phyloP scores from a whole-genome alignment of 2,888 invertebrate species.

The Anthophora plumipes region DNA sequence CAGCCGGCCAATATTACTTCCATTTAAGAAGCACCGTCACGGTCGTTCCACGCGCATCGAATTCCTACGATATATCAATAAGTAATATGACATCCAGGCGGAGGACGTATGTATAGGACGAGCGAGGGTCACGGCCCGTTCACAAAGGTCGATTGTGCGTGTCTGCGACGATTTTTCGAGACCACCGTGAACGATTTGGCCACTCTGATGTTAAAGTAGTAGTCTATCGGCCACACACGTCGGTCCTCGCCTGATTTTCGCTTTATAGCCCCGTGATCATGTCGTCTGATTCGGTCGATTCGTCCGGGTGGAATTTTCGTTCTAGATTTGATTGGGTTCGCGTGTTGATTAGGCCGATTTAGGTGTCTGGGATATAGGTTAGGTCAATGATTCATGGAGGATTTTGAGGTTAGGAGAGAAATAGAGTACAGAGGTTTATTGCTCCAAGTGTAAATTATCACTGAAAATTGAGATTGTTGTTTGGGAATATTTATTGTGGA shows the following conservation, averaged over 20 bases:
- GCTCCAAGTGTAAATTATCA: too few species aligned
- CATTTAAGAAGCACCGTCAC: constrained; percentile 67
- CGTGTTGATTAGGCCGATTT: background rate
- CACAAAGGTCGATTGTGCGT: constrained; percentile 67
- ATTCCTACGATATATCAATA: constrained; percentile 71
- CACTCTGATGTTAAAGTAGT: too few species aligned
- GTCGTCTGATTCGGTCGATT: background rate
- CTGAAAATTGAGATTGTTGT: too few species aligned
- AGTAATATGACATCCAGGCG: constrained; percentile 74
- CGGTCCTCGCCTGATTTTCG: background rate
- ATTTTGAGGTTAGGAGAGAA: too few species aligned
- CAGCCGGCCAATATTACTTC: constrained; percentile 63
- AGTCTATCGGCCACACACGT: constrained; percentile 33
- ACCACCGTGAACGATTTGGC: constrained; percentile 33
- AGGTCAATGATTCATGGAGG: too few species aligned
- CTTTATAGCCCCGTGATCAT: background rate
- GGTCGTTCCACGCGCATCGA: constrained; percentile 59
- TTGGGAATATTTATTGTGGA: too few species aligned
- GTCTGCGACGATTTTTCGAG: constrained; percentile 49
- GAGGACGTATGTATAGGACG: constrained; percentile 61
- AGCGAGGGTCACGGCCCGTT: constrained; percentile 45
- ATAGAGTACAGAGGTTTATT: too few species aligned
- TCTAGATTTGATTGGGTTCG: background rate
- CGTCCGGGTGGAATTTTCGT: background rate
- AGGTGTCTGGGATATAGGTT: background rate